Evolutionary conservation across 2,797 vertebrate genomes (phyloP), one percentile per base, ranked within the genome.

Genomic region (Paguma larvata): DNA sequence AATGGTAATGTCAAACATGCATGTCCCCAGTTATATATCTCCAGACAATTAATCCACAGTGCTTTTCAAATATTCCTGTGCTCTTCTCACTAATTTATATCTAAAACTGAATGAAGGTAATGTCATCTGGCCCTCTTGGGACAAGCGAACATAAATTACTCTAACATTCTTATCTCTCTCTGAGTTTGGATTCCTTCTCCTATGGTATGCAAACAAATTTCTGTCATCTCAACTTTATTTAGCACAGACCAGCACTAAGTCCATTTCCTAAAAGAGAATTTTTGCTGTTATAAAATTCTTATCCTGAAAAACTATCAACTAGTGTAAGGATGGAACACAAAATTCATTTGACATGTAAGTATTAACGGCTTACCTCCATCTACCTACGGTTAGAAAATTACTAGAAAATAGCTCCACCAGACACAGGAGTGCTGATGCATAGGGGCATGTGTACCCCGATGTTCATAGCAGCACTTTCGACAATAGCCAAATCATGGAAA

Each of bases 261-360:
- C 62, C 8, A 92, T 38, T 89, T 89, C 18, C 88, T 68, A 73
- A 91, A 34, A 13, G 13, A n/a, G 78, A 73, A 34, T 53, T 67
- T 68, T 89, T 96, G 84, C 62, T 41, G 38, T 62, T 56, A 32
- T 34, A 89, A 96, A 94, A 68, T 91, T 86, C 34, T 85, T 72
- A 86, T 79, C 25, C 73, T 89, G n/a, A 13, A 95, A 88, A 96
- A 78, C 59, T 75, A 65, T 79, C 63, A 89, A n/a, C 41, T 75
- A 75, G 1, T 48, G 16, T 75, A 10, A 95, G 5, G 4, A 32
- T 70, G 16, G 73, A 89, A 86, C 27, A 75, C 48, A 79, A 94
- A 95, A 86, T 13, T 51, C 16, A 80, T 18, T 51, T 59, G 48
- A 63, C 16, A 41, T 32, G 38, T 77, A 75, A 70, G 4, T 59